Evolutionary conservation across 2,888 invertebrate genomes (phyloP), one percentile per base, ranked within the genome.

Genomic region (Panzeria rudis): DNA sequence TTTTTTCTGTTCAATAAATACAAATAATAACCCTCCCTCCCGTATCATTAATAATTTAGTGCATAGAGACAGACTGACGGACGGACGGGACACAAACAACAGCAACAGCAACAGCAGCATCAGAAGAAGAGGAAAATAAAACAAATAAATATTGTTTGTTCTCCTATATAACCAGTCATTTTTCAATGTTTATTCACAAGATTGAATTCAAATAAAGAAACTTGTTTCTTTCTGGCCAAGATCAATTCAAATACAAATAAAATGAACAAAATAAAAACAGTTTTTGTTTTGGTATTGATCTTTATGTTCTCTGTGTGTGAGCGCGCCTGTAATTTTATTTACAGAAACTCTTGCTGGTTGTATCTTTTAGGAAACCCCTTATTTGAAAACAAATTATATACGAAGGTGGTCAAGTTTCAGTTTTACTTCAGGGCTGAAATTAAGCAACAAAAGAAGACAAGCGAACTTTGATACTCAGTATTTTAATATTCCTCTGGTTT

Each of bases 311-410:
- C 41, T 20, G 61, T 44, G 61, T 69, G 69, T 41, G 35, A 61
- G 54, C 56, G 23, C 17, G 52, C 35, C 38, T 75, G 32, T 23
- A 23, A 72, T 8, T 35, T 75, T 54, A 61, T 59, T 83, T 38
- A 5, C 41, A 23, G 23, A 38, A 79, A 79, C 61, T 41, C 17
- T 29, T 47, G 38, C 3, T 32, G 64, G 61, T 61, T 56, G 38
- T 76, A 50, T 61, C n/a, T 72, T 71, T 79, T 62, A 85, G 85
- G 85, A 82, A 85, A 85, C 82, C 82, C 85, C 82, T 80, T 64
- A 32, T 61, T 38, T 41, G 15, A 75, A 44, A 56, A 17, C 52
- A 54, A 44, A 64, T 35, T 4, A 59, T 23, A 77, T 47, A 66
- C 59, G 59, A 50, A 41, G 41, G 8, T 4, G 5, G 13, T n/a